Percentiles rank a stretch among this genome's conserved stretches.
phyloP scores from a whole-genome alignment of 2,113 vertebrate genomes.

The Fregetta grallaria region DNA sequence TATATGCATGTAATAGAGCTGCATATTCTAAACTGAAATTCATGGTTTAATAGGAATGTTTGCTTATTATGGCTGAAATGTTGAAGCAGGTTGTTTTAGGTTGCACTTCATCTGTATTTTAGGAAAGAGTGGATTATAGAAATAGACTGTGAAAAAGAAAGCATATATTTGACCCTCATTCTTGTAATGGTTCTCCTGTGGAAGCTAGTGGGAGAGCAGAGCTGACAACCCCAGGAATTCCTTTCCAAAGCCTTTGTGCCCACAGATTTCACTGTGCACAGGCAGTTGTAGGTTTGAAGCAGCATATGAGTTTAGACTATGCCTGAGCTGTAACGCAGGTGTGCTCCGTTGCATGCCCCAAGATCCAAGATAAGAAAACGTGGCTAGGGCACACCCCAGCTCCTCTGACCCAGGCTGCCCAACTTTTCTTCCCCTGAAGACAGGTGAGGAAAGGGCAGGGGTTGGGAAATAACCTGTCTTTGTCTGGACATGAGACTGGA shows the following conservation, averaged over 20 bases:
- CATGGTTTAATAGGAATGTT: background rate
- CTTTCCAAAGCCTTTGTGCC: background rate
- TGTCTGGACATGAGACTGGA: background rate
- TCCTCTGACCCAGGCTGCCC: background rate
- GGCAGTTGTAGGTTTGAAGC: background rate
- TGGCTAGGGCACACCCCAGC: background rate
- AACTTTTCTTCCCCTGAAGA: background rate
- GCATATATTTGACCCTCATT: background rate
- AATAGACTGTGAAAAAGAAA: background rate
- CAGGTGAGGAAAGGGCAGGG: background rate
- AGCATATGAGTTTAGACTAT: accelerated
- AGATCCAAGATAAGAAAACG: background rate
- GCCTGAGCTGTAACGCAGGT: background rate
- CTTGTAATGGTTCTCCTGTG: background rate
- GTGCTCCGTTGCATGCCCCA: background rate
- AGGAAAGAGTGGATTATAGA: background rate
- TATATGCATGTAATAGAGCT: background rate
- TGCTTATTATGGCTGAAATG: background rate
- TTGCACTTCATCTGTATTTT: background rate
- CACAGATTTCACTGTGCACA: background rate
- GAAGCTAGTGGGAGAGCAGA: background rate
- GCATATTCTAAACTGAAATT: background rate
- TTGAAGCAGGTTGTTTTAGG: background rate
- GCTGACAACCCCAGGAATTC: background rate
- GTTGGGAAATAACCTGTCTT: background rate